A percentile compares a stretch with the other conserved stretches of the same genome.
phyloP scores from a whole-genome alignment of 2,113 vertebrate genomes.

The Petromus typicus region DNA sequence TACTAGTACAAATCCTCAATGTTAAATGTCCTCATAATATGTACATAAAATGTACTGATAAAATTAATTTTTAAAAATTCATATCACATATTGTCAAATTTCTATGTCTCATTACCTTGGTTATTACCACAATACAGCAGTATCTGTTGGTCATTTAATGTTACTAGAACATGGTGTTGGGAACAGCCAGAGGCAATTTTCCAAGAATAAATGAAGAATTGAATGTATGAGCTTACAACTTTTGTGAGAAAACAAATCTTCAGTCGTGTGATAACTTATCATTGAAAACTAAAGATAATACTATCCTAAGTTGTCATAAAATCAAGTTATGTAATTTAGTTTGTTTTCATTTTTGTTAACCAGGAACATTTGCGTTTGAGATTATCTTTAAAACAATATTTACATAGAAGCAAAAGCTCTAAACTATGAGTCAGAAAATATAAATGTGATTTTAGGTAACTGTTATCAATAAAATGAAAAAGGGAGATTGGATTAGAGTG shows the following conservation, averaged over 20 bases:
- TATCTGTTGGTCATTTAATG: background rate
- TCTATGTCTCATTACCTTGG: background rate
- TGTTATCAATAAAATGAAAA: background rate
- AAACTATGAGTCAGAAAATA: background rate
- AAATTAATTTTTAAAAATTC: too few relatives aligned
- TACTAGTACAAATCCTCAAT: too few relatives aligned
- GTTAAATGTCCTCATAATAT: too few relatives aligned
- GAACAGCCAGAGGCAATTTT: conserved; percentile 32
- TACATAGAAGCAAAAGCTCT: background rate
- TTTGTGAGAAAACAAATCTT: background rate
- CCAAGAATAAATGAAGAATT: background rate
- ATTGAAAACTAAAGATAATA: background rate
- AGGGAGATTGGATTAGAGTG: background rate
- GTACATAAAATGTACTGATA: too few relatives aligned
- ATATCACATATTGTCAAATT: conserved; percentile 28
- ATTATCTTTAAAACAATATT: background rate
- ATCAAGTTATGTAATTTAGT: background rate
- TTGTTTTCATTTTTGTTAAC: background rate
- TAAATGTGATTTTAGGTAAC: background rate
- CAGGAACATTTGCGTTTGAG: background rate
- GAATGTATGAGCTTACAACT: background rate
- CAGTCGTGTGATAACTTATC: background rate
- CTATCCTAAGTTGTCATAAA: background rate
- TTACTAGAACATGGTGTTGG: background rate
- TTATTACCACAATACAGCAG: background rate